Evolutionary conservation across 2,888 invertebrate species (phyloP), one percentile per base, ranked within the genome.

Genomic region (Seira sanloemensis): DNA sequence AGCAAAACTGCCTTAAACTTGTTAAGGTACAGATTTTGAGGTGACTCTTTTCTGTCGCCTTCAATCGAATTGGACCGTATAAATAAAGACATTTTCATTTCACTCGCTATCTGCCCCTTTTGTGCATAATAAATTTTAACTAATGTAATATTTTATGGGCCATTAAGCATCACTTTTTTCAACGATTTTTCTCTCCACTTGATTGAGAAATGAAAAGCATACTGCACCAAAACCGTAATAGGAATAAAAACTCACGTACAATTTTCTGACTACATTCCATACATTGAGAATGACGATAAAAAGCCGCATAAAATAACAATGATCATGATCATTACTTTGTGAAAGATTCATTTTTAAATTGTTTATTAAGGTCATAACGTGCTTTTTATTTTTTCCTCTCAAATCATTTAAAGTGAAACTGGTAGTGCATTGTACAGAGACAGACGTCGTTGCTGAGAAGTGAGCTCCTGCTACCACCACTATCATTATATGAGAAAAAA

Each of bases 141-240:
- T 68, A 77, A 77, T 77, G 76, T 77, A 67, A 77, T 77, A 77
- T 77, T 77, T 77, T 77, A 77, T 68, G 76, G 76, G n/a, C 68
- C 68, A 77, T 77, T 77, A 77, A 77, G 21, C 24, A 25, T 77
- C 76, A 9, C 21, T 54, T 77, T 71, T 71, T 73, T 71, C 46
- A 27, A n/a, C n/a, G 24, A 24, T 58, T 73, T 9, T n/a, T n/a
- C n/a, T n/a, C n/a, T n/a, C n/a, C n/a, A n/a, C n/a, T n/a, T 18
- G 58, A 73, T 73, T 73, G 73, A 73, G 73, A 73, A 73, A 73
- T 73, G 62, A 73, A 73, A 71, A 71, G n/a, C n/a, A n/a, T 50
- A 71, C 37, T 71, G 46, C 37, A 12, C 12, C 12, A 37, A 12
- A 7, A 4, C 12, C 37, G 37, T 37, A 7, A 37, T 37, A 37